Evolutionary conservation across 2,888 invertebrate species (phyloP), one percentile per base, ranked within the genome.

Genomic region (Melanchra persicariae): DNA sequence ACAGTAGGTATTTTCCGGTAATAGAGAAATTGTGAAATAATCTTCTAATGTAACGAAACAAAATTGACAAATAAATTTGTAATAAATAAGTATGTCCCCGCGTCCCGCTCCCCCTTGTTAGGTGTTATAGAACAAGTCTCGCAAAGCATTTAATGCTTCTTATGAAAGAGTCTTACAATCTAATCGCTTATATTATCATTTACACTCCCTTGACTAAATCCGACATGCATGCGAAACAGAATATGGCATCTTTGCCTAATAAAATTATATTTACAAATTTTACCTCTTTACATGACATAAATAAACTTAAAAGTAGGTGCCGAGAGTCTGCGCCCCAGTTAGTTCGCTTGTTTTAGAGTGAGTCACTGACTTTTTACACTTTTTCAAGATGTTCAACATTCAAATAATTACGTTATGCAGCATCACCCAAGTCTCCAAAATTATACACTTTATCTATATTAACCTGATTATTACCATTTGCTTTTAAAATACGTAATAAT

Each of bases 181-280:
- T 82, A 80, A 47, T 58, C 60, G 55, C 82, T 80, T 80, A 85
- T 72, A 77, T 79, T 77, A 82, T 52, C 65, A 74, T 81, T 79
- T 78, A 83, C 76, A 85, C 70, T 79, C 74, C 70, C 55, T 64
- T 84, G 84, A 84, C 84, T 84, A 84, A 73, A 68, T 60, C 61
- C 73, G 79, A 49, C 83, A 77, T 74, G 70, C 68, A 65, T 71
- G 59, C 54, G 57, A 77, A 78, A 85, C 65, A 62, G 60, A 84
- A 84, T 79, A 84, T 85, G 85, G 79, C 81, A 70, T 74, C 63
- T 69, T 75, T 77, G 79, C 86, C 76, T 61, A 77, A 70, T 75
- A 80, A 86, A 83, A 79, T 82, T 80, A 79, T 85, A 85, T 85
- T 67, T 85, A 85, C 85, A 85, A 70, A 68, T 34, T 47, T 52